Conservation (phyloP, 1,140 invertebrate genomes). For the Pogonognathellus flavescens region DNA sequence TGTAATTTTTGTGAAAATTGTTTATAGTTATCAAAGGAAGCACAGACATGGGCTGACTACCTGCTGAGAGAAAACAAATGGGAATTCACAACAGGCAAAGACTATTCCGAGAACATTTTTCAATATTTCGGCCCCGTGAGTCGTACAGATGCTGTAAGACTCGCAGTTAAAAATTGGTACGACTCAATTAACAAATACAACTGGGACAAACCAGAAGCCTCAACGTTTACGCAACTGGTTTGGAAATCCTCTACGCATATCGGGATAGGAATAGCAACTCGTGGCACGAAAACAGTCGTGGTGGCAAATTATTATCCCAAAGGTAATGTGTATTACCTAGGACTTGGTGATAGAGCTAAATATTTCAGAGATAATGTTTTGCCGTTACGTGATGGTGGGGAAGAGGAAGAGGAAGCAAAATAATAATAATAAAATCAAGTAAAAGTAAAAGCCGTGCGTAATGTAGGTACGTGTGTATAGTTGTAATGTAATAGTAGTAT, state of each 20-base stretch:
- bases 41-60: constrained; percentile 59
- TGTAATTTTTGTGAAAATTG: neutral
- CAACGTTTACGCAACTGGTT: constrained; percentile 58
- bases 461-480: neutral
- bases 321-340: constrained; percentile 58
- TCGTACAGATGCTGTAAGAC: constrained; percentile 32
- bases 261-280: constrained; percentile 56
- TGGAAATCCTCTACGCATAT: constrained; percentile 55
- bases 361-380: constrained; percentile 60
- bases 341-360: constrained; percentile 51
- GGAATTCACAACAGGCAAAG: constrained; percentile 58
- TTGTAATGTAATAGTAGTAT: neutral
- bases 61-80: constrained; percentile 59
- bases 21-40: constrained; percentile 56
- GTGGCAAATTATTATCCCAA: constrained; percentile 60
- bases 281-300: constrained; percentile 50
- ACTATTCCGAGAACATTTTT: constrained; percentile 59
- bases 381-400: constrained; percentile 26
- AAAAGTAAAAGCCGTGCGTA: neutral
- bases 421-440: neutral
- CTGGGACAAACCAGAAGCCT: constrained; percentile 52
- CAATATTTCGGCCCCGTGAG: constrained; percentile 56
- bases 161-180: constrained; percentile 59
- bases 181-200: constrained; percentile 48
- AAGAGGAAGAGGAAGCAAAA: constrained; percentile 41